Evolutionary conservation across 2,888 invertebrate species (phyloP), one percentile per base, ranked within the genome.

Genomic region (Drosophila anceps): DNA sequence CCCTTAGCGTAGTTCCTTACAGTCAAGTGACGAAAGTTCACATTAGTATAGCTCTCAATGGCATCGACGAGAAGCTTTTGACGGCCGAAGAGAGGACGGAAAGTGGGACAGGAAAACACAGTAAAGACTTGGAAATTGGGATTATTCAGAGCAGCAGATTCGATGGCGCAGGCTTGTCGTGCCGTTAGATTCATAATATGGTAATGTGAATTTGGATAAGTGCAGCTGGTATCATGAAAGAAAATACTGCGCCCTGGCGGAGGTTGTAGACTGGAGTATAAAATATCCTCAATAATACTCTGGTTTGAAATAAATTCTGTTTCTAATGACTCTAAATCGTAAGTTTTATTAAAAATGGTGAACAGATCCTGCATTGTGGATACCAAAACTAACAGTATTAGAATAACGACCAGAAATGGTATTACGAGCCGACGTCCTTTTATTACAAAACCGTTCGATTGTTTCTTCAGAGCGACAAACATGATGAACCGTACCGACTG

Each of bases 121-220:
- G 92, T 90, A 69, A 88, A 93, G 10, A 93, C 76, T 65, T 91
- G 81, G 4, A 87, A 84, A 58, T 89, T 83, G n/a, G 93, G 92
- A 84, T 93, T 93, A 44, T 84, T 76, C 18, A 90, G 68, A 1
- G 93, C 93, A 1, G 93, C 91, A 0, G 93, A 93, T 81, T 93
- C 93, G n/a, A 93, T 91, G 0, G 93, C 91, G 74, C 93, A 93
- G 0, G 92, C 92, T 81, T 93, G 92, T 6, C 93, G 81, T 15
- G 91, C 78, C n/a, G 84, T 92, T 6, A 93, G 65, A 27, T 79
- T 73, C 4, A 91, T 54, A 29, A 82, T 55, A 29, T 84, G 81
- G 13, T 61, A 35, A 5, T 46, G 51, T 0, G 31, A 48, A 1
- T 31, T 35, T 4, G 44, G 33, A 10, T 27, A 57, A 15, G 79